phyloP scores from a whole-genome alignment of 2,888 invertebrate species.

The Stictocephala bisonia region DNA sequence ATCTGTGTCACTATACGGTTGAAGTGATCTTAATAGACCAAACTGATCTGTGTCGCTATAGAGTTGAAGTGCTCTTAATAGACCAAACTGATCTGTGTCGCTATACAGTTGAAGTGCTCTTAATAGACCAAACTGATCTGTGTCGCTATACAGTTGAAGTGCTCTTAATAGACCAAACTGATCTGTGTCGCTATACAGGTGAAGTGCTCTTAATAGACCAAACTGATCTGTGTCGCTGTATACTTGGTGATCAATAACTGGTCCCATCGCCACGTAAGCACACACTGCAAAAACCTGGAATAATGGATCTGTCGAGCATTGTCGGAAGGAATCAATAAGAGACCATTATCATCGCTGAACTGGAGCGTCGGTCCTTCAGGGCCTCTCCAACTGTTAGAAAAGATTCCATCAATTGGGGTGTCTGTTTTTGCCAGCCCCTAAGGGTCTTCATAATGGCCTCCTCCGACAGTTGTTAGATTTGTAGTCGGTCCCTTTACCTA shows the following conservation, averaged over 20 bases:
- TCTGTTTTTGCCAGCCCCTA: conserved; percentile 38
- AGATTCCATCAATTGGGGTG: conserved; percentile 7
- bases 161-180: too few relatives aligned
- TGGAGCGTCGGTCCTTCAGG: conserved; percentile 38
- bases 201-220: too few relatives aligned
- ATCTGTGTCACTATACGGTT: too few relatives aligned
- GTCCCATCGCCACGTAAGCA: not conserved
- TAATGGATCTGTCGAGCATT: conserved; percentile 10
- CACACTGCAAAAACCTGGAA: conserved; percentile 23
- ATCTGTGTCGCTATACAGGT: too few relatives aligned
- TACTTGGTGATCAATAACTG: conserved; percentile 16
- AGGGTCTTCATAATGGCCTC: conserved; percentile 16
- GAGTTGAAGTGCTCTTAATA: too few relatives aligned
- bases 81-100: too few relatives aligned
- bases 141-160: too few relatives aligned
- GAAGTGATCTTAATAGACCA: too few relatives aligned
- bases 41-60: too few relatives aligned
- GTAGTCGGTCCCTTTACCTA: conserved; percentile 34
- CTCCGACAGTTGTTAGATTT: conserved; percentile 39
- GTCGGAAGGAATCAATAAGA: conserved; percentile 36
- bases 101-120: too few relatives aligned
- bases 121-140: too few relatives aligned
- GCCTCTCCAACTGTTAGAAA: conserved; percentile 35
- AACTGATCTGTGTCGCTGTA: too few relatives aligned
- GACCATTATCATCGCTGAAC: conserved; percentile 31